Evolutionary conservation across 1,140 invertebrate species (phyloP).

Genomic region (Heterodera carotae): DNA sequence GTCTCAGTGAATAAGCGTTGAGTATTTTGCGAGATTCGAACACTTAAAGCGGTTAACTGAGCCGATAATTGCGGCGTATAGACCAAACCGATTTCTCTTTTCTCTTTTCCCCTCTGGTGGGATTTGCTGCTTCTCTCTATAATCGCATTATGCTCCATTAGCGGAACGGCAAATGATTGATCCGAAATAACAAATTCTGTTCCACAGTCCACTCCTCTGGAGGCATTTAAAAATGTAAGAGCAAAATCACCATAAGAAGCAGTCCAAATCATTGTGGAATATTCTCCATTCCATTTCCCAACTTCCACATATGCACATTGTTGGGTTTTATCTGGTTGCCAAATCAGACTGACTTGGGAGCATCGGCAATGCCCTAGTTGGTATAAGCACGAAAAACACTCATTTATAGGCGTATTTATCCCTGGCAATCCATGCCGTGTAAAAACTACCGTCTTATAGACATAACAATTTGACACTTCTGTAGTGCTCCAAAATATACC

Average conservation of each 20-base stretch:
- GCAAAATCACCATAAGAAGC: neutral
- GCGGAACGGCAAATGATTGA: slow-evolving; percentile 16
- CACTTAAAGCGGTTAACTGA: slow-evolving; percentile 17
- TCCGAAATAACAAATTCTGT: slow-evolving; percentile 14
- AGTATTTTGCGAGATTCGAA: neutral
- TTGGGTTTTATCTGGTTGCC: slow-evolving; percentile 14
- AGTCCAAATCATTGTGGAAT: neutral
- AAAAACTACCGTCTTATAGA: slow-evolving; percentile 16
- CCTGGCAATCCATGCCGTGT: slow-evolving; percentile 3
- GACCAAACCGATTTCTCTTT: neutral
- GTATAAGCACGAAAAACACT: neutral
- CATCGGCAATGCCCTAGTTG: neutral
- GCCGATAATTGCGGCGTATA: neutral
- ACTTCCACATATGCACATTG: slow-evolving; percentile 9
- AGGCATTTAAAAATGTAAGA: neutral
- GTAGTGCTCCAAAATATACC: slow-evolving; percentile 2
- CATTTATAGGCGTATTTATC: neutral
- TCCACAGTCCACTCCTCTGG: neutral
- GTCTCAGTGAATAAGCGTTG: slow-evolving; percentile 13
- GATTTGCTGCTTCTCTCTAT: neutral
- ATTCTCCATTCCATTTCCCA: neutral
- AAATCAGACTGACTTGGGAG: slow-evolving; percentile 2
- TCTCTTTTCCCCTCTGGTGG: no score
- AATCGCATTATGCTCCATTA: neutral
- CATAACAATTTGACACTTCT: slow-evolving; percentile 14